A percentile compares a stretch with the other conserved stretches of the same genome.
Evolutionary conservation across 2,797 vertebrate species (phyloP).

Genomic region (Trachurus trachurus): DNA sequence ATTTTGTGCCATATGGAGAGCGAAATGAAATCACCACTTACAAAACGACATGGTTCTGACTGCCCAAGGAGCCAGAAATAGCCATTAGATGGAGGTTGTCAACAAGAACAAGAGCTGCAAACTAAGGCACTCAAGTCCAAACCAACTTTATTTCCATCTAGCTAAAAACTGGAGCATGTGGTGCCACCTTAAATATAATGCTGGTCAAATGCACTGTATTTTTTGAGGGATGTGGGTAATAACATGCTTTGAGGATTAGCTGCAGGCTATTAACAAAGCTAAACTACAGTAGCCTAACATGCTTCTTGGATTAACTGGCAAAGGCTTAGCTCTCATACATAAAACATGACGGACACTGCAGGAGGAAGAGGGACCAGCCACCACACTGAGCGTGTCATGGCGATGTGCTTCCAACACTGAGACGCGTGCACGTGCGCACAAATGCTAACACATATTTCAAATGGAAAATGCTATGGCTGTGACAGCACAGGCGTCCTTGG

Average conservation of each 20-base stretch:
- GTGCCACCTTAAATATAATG: background rate
- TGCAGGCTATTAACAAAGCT: conserved; percentile 48
- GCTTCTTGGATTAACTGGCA: conserved; percentile 63
- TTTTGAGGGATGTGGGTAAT: conserved; percentile 30
- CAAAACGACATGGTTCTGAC: background rate
- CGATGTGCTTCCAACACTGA: conserved; percentile 35
- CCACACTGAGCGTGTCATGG: conserved; percentile 49
- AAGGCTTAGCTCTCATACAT: conserved; percentile 76
- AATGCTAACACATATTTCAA: conserved; percentile 26
- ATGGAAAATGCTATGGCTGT: conserved; percentile 26
- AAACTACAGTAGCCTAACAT: conserved; percentile 56
- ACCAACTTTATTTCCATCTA: background rate
- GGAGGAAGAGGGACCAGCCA: conserved; percentile 45
- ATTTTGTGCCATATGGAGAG: background rate
- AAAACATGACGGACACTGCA: conserved; percentile 74
- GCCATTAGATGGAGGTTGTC: background rate
- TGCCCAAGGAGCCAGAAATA: background rate
- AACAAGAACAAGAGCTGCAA: background rate
- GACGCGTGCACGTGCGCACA: conserved; percentile 6
- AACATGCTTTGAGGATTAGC: conserved; percentile 61
- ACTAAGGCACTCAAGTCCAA: background rate
- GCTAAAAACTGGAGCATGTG: background rate
- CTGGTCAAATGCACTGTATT: background rate
- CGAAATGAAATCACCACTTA: background rate
- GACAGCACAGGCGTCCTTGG: conserved; percentile 45